phyloP scores from a whole-genome alignment of 2,113 vertebrate species.

The Rhynchomys soricoides region DNA sequence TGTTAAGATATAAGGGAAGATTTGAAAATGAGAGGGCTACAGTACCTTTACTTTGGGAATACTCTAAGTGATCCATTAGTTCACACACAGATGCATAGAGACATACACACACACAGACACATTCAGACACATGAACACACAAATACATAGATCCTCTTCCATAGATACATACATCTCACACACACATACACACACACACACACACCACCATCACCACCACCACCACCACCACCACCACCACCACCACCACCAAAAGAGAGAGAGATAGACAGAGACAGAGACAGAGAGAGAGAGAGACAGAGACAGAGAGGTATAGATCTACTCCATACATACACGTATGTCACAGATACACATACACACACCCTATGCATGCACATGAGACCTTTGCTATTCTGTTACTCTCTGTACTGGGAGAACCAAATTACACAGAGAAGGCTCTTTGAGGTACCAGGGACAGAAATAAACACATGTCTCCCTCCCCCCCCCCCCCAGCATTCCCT shows the following conservation, averaged over 20 bases:
- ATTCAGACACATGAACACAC: neutral
- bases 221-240: no score
- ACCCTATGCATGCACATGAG: neutral
- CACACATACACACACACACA: rapidly evolving
- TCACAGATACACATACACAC: rapidly evolving
- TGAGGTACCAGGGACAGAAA: neutral
- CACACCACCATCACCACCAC: no score
- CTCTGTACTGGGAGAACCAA: neutral
- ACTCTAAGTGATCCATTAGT: conserved; percentile 48
- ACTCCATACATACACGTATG: no score
- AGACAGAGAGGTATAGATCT: no score
- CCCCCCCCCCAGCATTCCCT: no score
- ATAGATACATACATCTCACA: neutral
- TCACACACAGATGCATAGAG: neutral
- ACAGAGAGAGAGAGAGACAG: no score
- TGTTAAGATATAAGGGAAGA: conserved; percentile 48
- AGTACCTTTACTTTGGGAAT: conserved; percentile 21
- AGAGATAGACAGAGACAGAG: no score
- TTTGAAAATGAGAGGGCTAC: neutral
- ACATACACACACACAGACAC: rapidly evolving
- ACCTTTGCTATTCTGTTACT: neutral
- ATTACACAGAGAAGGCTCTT: conserved; percentile 17
- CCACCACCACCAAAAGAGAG: no score
- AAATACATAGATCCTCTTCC: rapidly evolving
- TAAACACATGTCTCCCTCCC: no score